These are phyloP conservation scores for Eumaeus atala DNA, from an alignment of 1,140 invertebrate genomes.

Conservation along the genomic window DNA sequence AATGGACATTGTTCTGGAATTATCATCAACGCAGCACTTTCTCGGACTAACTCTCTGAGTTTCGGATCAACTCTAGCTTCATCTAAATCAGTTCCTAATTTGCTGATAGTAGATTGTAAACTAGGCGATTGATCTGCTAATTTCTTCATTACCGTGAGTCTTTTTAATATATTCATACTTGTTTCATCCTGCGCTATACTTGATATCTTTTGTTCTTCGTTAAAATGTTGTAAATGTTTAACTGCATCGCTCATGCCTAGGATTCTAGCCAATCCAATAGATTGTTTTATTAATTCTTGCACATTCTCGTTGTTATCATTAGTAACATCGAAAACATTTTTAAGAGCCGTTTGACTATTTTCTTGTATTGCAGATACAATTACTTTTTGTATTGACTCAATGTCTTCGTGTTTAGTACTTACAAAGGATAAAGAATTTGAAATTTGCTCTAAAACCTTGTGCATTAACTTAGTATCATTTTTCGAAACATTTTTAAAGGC, in stretches of 20 bases:
- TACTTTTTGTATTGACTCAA: conserved; percentile 77
- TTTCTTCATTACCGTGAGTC: conserved; percentile 82
- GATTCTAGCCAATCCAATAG: conserved; percentile 81
- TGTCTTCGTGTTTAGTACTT: conserved; percentile 77
- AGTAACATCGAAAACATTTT: conserved; percentile 72
- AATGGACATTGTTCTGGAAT: conserved; percentile 77
- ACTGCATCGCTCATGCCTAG: conserved; percentile 80
- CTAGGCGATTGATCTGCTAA: conserved; percentile 80
- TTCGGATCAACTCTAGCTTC: conserved; percentile 79
- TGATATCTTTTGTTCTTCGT: conserved; percentile 76
- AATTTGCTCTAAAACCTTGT: conserved; percentile 74
- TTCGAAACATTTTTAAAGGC: conserved; percentile 77
- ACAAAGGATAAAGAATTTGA: conserved; percentile 75
- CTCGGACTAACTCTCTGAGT: conserved; percentile 79
- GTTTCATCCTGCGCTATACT: conserved; percentile 77
- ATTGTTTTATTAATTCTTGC: conserved; percentile 77
- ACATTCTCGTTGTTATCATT: conserved; percentile 60
- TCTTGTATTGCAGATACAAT: conserved; percentile 78
- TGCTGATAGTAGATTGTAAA: conserved; percentile 75
- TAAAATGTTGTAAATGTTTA: conserved; percentile 74
- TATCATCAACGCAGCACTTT: conserved; percentile 82
- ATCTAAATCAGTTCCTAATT: conserved; percentile 79
- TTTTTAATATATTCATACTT: conserved; percentile 80
- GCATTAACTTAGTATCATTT: conserved; percentile 73
- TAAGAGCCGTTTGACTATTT: conserved; percentile 74